These are phyloP conservation scores for Bucorvus abyssinicus DNA, from an alignment of 2,797 vertebrate species.

Conservation along the genomic window DNA sequence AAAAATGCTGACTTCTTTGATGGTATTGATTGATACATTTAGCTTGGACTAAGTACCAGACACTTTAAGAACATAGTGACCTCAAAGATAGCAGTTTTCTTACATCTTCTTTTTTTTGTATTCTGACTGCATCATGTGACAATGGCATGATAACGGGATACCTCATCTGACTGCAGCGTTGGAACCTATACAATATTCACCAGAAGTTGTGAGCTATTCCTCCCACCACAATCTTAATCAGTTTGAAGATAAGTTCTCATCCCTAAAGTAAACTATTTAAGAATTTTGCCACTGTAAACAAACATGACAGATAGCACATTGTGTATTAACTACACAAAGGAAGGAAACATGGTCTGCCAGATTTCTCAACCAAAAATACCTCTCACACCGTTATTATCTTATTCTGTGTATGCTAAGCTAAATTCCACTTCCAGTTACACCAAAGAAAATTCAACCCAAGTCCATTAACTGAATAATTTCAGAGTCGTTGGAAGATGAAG, in stretches of 20 bases:
- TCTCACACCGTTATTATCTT: slow-evolving; percentile 1
- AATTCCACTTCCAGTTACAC: slow-evolving; percentile 8
- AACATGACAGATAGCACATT: slow-evolving; percentile 14
- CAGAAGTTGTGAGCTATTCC: background rate
- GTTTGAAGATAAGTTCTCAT: background rate
- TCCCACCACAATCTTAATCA: background rate
- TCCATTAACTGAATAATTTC: background rate
- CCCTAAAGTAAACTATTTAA: background rate
- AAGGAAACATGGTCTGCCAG: background rate
- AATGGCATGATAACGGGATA: background rate
- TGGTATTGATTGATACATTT: background rate
- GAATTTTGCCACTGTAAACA: background rate
- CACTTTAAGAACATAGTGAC: background rate
- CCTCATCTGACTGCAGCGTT: background rate
- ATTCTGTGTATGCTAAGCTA: background rate
- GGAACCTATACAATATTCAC: background rate
- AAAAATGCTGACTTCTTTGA: background rate
- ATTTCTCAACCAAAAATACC: slow-evolving; percentile 52
- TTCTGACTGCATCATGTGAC: background rate
- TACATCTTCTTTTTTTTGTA: background rate
- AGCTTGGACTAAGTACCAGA: background rate
- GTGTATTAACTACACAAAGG: background rate
- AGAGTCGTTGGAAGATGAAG: background rate
- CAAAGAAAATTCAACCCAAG: background rate
- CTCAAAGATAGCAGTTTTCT: background rate